Evolutionary conservation across 2,113 vertebrate species (phyloP).

Genomic region (Greenwoodochromis staneri): DNA sequence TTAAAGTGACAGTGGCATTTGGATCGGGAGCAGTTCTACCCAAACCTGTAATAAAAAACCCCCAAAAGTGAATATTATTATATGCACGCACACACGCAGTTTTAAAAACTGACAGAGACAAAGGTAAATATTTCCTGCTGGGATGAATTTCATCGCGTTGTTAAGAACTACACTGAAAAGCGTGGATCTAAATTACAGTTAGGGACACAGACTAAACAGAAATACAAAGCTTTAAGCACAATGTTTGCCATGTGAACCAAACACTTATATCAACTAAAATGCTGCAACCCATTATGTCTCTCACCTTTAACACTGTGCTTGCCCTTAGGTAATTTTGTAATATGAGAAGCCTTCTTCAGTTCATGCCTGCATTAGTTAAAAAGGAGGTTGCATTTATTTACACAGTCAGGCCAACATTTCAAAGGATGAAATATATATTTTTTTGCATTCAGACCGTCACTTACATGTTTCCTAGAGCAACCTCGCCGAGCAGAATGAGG

Average conservation of each 20-base stretch:
- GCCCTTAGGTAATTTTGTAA: constrained; percentile 93
- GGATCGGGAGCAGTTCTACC: constrained; percentile 93
- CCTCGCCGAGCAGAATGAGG: constrained; percentile 88
- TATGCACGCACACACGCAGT: neutral
- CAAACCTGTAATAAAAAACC: constrained; percentile 70
- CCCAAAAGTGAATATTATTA: neutral
- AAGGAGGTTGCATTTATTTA: neutral
- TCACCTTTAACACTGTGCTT: constrained; percentile 99
- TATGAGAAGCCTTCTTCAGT: constrained; percentile 91
- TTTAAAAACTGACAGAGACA: neutral
- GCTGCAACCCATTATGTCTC: neutral
- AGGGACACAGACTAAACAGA: neutral
- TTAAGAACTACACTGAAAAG: neutral
- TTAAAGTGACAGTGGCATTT: constrained; percentile 73
- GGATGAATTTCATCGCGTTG: fast-evolving
- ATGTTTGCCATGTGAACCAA: neutral
- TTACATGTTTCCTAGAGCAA: constrained; percentile 96
- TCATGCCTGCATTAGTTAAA: constrained; percentile 79
- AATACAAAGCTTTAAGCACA: neutral
- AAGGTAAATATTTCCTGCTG: neutral
- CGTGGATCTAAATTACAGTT: neutral
- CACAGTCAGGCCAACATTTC: neutral
- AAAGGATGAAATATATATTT: fast-evolving
- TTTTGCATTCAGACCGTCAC: constrained; percentile 38
- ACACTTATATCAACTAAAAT: neutral